A percentile compares a stretch with the other conserved stretches of the same genome.
phyloP scores from a whole-genome alignment of 2,113 vertebrate genomes.

The Microcebus tavaratra region DNA sequence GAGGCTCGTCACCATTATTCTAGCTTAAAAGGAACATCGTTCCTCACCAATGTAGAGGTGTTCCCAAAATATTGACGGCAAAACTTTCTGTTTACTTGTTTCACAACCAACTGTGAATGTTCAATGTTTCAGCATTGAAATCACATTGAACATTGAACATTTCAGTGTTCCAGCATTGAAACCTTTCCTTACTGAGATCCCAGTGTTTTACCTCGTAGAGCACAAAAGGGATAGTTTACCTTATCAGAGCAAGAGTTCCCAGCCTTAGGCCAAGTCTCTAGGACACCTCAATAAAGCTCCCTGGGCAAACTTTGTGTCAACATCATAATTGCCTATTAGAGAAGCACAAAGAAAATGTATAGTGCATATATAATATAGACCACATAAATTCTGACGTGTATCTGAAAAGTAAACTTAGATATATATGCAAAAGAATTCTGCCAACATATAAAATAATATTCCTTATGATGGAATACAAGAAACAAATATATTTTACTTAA shows the following conservation, averaged over 20 bases:
- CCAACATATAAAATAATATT: too few species aligned
- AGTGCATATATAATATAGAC: too few species aligned
- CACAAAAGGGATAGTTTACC: background rate
- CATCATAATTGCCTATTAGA: background rate
- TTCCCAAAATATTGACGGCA: background rate
- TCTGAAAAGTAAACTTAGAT: too few species aligned
- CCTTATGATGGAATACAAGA: too few species aligned
- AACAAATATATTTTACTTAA: too few species aligned
- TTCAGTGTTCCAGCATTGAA: background rate
- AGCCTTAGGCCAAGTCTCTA: background rate
- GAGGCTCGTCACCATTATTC: too few species aligned
- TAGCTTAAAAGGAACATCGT: background rate
- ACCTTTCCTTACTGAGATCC: background rate
- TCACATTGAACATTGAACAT: too few species aligned
- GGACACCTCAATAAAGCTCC: background rate
- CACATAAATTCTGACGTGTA: too few species aligned
- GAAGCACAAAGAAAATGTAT: too few species aligned
- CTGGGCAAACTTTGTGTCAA: background rate
- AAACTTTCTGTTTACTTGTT: background rate
- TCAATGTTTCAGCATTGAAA: too few species aligned
- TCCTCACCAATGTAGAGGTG: background rate
- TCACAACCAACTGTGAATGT: too few species aligned
- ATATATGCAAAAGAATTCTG: too few species aligned
- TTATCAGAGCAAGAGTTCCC: background rate
- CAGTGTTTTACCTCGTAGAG: background rate